Evolutionary conservation across 2,113 vertebrate genomes (phyloP), one percentile per base, ranked within the genome.

Genomic region (Semnornis frantzii): DNA sequence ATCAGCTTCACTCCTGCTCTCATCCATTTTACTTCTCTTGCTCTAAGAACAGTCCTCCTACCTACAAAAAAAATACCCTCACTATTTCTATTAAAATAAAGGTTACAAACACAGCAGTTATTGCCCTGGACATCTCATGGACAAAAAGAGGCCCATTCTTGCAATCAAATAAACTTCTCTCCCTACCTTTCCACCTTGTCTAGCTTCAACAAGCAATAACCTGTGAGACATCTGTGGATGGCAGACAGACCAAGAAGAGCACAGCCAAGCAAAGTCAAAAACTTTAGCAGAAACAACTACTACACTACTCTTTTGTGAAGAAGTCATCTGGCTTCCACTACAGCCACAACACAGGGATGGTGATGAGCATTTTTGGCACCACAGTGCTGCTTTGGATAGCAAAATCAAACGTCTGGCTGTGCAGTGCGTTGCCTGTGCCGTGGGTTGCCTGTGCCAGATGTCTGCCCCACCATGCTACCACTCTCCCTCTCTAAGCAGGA

Each of bases 171-270:
- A 20, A 72, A 8, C 19, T 27, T 54, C n/a, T 52, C 8, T 31
- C 55, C 57, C 48, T 24, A 10, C 62, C 42, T 39, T 28, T 10
- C 18, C 28, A 60, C 16, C 72, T 15, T 2, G 0, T 44, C 50
- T n/a, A 3, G 12, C 19, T 31, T 23, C 54, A 66, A 9, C 11
- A 50, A 39, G 10, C 2, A 0, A 33, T 3, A 72, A 52, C 2
- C 39, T 0, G 0, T 4, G 52, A 87, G 25, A 70, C 6, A 25
- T 39, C 64, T 18, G 21, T 0, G 0, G 48, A 33, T 2, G 8
- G 76, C 48, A 87, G 6, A 75, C 44, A 28, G 80, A 82, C 44
- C 31, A 48, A 15, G 37, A 20, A n/a, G 18, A 91, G 73, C 64
- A 62, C 55, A n/a, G 57, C 70, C 55, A 77, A 20, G 14, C 6